Percentiles rank a stretch among this genome's conserved stretches.
These are phyloP conservation scores for Panonychus citri DNA, from an alignment of 1,140 invertebrate genomes.

Conservation along the genomic window DNA sequence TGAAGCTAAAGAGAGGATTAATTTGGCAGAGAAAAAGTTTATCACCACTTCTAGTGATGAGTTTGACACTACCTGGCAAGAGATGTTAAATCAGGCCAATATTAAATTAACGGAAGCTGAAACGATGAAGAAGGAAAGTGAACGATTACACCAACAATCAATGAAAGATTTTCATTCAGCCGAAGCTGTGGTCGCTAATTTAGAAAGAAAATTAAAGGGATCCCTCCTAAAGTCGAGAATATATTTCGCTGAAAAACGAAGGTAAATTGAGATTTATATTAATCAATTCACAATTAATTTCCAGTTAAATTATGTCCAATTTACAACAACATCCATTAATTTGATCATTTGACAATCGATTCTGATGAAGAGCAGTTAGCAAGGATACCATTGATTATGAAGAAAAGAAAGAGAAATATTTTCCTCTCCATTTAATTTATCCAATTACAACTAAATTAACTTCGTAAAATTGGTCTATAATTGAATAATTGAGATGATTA, in stretches of 20 bases:
- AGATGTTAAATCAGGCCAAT: conserved; percentile 90
- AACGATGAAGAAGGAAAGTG: conserved; percentile 57
- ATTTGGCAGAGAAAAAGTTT: conserved; percentile 65
- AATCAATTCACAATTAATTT: no score
- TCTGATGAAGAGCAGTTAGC: no score
- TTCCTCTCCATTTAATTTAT: no score
- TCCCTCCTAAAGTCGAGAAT: conserved; percentile 48
- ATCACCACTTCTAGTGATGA: conserved; percentile 36
- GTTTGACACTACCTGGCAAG: conserved; percentile 87
- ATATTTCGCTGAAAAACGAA: conserved; percentile 29
- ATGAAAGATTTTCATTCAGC: conserved; percentile 24
- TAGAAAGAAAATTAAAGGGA: conserved; percentile 49
- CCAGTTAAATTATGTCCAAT: no score
- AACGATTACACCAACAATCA: conserved; percentile 53
- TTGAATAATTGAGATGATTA: background rate
- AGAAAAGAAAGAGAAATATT: no score
- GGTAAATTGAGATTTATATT: conserved; percentile 8
- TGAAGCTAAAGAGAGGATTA: conserved; percentile 85
- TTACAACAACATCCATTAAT: no score
- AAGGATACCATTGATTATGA: no score
- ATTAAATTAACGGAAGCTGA: conserved; percentile 84
- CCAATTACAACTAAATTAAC: no score
- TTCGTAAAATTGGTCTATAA: background rate
- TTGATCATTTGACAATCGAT: no score
- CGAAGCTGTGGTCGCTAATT: conserved; percentile 29